Base-by-base conservation (phyloP, 2,797 vertebrate genomes). In the Bradypodion ventrale region DNA sequence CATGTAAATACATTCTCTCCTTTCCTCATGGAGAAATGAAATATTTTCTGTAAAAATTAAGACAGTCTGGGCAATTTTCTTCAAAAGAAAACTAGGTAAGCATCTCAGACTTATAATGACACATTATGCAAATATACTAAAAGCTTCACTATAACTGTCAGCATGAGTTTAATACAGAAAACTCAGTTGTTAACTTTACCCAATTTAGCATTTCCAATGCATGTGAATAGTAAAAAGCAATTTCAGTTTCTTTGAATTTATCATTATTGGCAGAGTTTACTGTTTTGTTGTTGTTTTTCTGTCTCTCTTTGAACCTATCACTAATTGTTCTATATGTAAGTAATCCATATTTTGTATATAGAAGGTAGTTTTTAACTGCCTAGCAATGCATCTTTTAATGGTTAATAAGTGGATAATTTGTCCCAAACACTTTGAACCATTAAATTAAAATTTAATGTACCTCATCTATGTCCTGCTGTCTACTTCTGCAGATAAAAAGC, bases 21-120 rank as follows among this genome's bases (percentile, higher is more conserved):
- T 0, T 0, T 85, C 88, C 89, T 92, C 89, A 89, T 93, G 90
- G 91, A 91, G 90, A 87, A 89, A 73, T 78, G 87, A 88, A 89
- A 89, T 92, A 0, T 60, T 90, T 92, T 85, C 87, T 42, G 7
- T 25, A 7, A 86, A 90, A 93, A 89, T 85, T 76, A 77, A 93
- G 76, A 86, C 70, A 83, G 68, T 88, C 83, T 83, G 59, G 80
- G 76, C 77, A 88, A 75, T 87, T 70, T 80, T 88, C 90, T 92
- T 83, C 90, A 88, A 85, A 82, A 42, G 56, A 69, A 85, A 90
- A 85, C 66, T 40, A 35, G 89, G 91, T 78, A 75, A 89, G 80
- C 84, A 89, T 46, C 46, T 91, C 27, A 78, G 5, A 89, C 80
- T 83, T 88, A 85, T 88, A 86, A 87, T 89, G 84, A 76, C 49